Conservation (phyloP, 2,797 vertebrate genomes). For the Clarias laeviceps region DNA sequence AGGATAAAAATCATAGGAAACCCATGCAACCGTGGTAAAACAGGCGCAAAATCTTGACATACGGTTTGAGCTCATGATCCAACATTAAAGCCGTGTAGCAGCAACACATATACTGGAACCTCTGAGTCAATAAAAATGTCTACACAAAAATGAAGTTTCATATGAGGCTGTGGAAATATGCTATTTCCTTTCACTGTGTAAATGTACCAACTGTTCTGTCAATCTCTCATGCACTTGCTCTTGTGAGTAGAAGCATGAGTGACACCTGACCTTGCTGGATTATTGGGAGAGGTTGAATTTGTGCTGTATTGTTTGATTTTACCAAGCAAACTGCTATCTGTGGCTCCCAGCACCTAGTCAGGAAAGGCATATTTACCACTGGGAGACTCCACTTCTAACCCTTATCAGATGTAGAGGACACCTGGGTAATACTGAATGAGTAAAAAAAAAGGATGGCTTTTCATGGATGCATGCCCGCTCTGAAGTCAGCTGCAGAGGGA, state of each 20-base stretch:
- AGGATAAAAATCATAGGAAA: not conserved
- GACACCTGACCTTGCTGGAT: constrained; percentile 48
- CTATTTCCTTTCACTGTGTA: constrained; percentile 21
- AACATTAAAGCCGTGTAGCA: not conserved
- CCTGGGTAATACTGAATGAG: constrained; percentile 64
- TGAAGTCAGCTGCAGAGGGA: constrained; percentile 51
- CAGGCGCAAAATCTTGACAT: not conserved
- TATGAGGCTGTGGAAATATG: not conserved
- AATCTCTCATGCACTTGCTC: constrained; percentile 13
- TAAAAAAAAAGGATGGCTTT: constrained; percentile 58
- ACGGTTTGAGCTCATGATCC: not conserved
- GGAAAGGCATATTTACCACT: constrained; percentile 52
- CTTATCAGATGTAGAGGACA: constrained; percentile 47
- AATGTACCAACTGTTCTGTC: constrained; percentile 25
- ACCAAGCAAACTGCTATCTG: constrained; percentile 38
- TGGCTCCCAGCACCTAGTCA: constrained; percentile 39
- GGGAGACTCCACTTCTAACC: constrained; percentile 42
- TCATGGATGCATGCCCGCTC: constrained; percentile 45
- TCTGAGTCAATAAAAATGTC: not conserved
- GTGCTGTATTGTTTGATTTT: constrained; percentile 51
- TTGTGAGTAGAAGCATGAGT: constrained; percentile 8
- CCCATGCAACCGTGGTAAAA: not conserved
- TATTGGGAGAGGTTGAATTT: constrained; percentile 51
- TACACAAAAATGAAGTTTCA: not conserved
- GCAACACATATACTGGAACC: not conserved